Evolutionary conservation across 2,113 vertebrate species (phyloP).

Genomic region (Bos javanicus): DNA sequence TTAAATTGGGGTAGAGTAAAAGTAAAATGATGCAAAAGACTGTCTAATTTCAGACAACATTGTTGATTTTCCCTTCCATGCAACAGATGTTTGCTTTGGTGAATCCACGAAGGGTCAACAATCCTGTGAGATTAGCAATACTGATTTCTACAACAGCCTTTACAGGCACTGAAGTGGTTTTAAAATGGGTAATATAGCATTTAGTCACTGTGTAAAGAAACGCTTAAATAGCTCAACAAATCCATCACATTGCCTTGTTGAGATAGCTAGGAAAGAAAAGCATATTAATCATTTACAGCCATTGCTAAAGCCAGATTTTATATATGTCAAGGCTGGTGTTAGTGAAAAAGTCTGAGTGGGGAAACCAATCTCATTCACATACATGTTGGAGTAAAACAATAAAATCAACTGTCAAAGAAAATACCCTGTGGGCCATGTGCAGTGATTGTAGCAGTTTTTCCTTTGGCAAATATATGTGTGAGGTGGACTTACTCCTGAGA

Average conservation of each 20-base stretch:
- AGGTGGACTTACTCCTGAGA: neutral
- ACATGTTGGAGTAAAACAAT: neutral
- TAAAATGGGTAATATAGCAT: constrained; percentile 31
- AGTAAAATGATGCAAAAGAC: neutral
- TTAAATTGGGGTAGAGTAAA: constrained; percentile 27
- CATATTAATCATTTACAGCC: neutral
- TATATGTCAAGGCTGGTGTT: neutral
- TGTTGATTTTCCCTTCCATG: constrained; percentile 8
- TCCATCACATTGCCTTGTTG: constrained; percentile 1
- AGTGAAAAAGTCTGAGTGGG: neutral
- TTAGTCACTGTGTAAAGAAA: constrained; percentile 8
- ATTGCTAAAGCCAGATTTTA: neutral
- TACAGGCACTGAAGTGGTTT: constrained; percentile 20
- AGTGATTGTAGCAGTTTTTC: neutral
- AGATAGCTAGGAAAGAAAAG: neutral
- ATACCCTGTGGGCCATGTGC: neutral
- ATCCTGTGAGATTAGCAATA: constrained; percentile 27
- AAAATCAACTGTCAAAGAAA: constrained; percentile 7
- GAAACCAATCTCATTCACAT: neutral
- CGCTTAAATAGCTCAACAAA: neutral
- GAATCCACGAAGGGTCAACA: neutral
- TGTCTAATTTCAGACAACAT: neutral
- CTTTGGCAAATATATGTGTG: neutral
- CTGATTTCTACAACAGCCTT: neutral
- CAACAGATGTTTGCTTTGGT: constrained; percentile 45